phyloP scores from a whole-genome alignment of 2,113 vertebrate genomes.

The Elanus axillaris region DNA sequence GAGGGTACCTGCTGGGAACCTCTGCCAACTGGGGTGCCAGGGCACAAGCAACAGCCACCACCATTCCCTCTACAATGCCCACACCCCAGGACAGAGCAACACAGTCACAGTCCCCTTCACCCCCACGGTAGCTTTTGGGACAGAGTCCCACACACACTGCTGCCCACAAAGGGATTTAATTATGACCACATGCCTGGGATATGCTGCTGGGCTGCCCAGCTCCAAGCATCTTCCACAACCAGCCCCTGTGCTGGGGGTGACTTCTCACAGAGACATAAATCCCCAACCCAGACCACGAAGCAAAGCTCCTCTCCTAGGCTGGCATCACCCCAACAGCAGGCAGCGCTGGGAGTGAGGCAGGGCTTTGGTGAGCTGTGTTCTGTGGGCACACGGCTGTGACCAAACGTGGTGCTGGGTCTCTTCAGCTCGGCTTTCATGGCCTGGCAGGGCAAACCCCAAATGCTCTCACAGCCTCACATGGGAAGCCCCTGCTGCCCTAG shows the following conservation, averaged over 20 bases:
- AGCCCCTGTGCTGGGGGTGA: not conserved
- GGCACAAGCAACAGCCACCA: not conserved
- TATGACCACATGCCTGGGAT: not conserved
- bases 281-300: not conserved
- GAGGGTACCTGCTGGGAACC: not conserved
- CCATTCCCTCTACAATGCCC: not conserved
- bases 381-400: rapidly evolving
- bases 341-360: not conserved
- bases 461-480: rapidly evolving
- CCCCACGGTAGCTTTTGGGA: not conserved
- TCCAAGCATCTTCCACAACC: not conserved
- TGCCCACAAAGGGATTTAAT: slow-evolving; percentile 25
- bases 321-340: not conserved
- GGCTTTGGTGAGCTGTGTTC: rapidly evolving
- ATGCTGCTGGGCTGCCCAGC: not conserved
- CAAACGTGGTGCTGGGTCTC: rapidly evolving
- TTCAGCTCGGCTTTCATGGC: not conserved
- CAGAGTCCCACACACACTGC: not conserved
- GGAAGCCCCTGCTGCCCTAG: rapidly evolving
- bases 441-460: not conserved
- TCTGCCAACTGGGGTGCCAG: rapidly evolving
- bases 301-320: not conserved
- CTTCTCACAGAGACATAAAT: not conserved
- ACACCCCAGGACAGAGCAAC: not conserved
- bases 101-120: not conserved